These are phyloP conservation scores for Lasioglossum calceatum DNA, from an alignment of 2,888 invertebrate species.

Conservation along the genomic window DNA sequence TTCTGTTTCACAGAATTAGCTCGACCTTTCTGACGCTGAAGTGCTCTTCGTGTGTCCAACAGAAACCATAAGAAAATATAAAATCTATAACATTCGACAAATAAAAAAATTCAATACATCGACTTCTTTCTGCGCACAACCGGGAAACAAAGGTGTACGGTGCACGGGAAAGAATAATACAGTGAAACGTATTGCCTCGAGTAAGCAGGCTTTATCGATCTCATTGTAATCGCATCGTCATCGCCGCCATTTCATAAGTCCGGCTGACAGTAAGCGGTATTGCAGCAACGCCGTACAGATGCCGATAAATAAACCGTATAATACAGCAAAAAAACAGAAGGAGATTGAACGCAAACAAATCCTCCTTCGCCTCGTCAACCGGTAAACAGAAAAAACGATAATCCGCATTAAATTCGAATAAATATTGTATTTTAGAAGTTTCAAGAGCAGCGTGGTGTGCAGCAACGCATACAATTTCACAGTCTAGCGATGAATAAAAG, in stretches of 20 bases:
- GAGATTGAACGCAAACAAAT: background rate
- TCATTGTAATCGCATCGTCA: slow-evolving; percentile 4
- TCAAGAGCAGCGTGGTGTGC: background rate
- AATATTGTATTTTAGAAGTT: background rate
- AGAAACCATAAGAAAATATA: background rate
- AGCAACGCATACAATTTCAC: background rate
- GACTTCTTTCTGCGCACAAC: background rate
- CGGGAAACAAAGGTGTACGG: background rate
- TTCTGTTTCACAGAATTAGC: background rate
- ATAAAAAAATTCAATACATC: background rate
- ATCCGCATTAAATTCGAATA: background rate
- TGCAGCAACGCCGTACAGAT: background rate
- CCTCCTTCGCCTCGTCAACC: background rate
- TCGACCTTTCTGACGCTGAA: background rate
- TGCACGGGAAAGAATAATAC: background rate
- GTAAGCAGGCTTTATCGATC: slow-evolving; percentile 3
- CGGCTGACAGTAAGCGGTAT: background rate
- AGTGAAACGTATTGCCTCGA: background rate
- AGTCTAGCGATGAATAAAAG: background rate
- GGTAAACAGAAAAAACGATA: background rate
- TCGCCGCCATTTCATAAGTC: background rate
- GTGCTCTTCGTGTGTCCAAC: background rate
- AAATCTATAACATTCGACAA: background rate
- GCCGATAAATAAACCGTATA: background rate
- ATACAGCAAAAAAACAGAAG: background rate